These are phyloP conservation scores for Sesia apiformis DNA, from an alignment of 2,888 invertebrate genomes.

Conservation along the genomic window DNA sequence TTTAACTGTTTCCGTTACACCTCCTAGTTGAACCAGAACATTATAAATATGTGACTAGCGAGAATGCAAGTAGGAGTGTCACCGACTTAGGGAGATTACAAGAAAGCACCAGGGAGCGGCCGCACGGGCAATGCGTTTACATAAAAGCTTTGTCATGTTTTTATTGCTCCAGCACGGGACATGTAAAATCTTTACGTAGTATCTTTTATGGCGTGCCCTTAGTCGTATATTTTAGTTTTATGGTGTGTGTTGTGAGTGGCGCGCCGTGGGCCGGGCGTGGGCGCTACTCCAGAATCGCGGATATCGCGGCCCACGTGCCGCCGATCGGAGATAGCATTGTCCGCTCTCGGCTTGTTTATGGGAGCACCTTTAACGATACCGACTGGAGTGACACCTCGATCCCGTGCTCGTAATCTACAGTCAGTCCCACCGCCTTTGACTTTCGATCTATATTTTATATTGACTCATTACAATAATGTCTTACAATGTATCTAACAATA, in stretches of 20 bases:
- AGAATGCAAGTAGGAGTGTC: background rate
- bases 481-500: too few species aligned
- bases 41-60: too few species aligned
- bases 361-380: constrained; percentile 44
- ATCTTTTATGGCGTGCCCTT: constrained; percentile 50
- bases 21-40: too few species aligned
- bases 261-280: constrained; percentile 46
- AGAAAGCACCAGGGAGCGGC: constrained; percentile 14
- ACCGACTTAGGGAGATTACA: background rate
- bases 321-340: constrained; percentile 62
- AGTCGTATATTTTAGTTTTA: constrained; percentile 58
- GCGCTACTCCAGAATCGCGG: constrained; percentile 62
- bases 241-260: constrained; percentile 31
- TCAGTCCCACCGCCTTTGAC: background rate
- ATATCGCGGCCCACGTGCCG: constrained; percentile 59
- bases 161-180: constrained; percentile 46
- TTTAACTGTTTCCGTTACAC: too few species aligned
- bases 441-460: constrained; percentile 10
- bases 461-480: too few species aligned
- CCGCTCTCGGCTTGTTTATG: constrained; percentile 57
- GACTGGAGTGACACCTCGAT: constrained; percentile 48
- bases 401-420: constrained; percentile 14
- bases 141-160: constrained; percentile 51
- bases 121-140: constrained; percentile 49
- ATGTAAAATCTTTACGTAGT: constrained; percentile 53